Evolutionary conservation across 2,888 invertebrate species (phyloP).

Genomic region (Drosophila robusta): DNA sequence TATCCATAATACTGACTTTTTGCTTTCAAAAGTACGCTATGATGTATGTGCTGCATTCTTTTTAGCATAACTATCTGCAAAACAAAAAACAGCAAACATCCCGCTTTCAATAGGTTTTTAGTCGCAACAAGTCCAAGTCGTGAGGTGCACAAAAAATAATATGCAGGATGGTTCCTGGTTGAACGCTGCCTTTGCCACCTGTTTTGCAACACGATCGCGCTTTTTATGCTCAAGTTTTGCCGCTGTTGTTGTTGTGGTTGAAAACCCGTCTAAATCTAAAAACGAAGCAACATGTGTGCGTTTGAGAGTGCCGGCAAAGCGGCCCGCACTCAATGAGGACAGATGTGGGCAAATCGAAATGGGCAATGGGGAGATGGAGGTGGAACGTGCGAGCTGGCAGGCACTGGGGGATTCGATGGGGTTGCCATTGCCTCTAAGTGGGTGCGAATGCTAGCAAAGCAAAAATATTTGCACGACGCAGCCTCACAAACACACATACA

Average conservation of each 20-base stretch:
- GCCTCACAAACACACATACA: conserved; percentile 25
- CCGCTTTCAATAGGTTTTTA: conserved; percentile 32
- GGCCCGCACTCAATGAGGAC: conserved; percentile 68
- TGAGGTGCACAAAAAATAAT: conserved; percentile 36
- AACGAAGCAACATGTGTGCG: conserved; percentile 78
- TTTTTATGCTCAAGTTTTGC: conserved; percentile 46
- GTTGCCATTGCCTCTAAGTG: conserved; percentile 49
- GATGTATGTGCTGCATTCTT: conserved; percentile 5
- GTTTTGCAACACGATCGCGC: conserved; percentile 65
- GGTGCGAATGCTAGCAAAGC: conserved; percentile 64
- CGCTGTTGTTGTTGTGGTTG: conserved; percentile 18
- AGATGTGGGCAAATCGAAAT: conserved; percentile 56
- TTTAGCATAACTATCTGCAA: background rate
- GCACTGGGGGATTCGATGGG: conserved; percentile 12
- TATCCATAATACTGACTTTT: background rate
- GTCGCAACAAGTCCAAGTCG: conserved; percentile 44
- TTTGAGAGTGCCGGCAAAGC: conserved; percentile 72
- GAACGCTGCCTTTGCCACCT: conserved; percentile 50
- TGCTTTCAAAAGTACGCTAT: background rate
- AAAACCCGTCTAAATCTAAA: conserved; percentile 78
- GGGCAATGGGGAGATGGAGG: conserved; percentile 22
- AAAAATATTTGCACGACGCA: conserved; percentile 77
- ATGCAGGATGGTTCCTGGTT: conserved; percentile 60
- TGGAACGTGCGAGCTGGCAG: conserved; percentile 10
- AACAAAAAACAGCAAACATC: conserved; percentile 1